A percentile compares a stretch with the other conserved stretches of the same genome.
Evolutionary conservation across 2,113 vertebrate species (phyloP).

Genomic region (Nasalis larvatus): DNA sequence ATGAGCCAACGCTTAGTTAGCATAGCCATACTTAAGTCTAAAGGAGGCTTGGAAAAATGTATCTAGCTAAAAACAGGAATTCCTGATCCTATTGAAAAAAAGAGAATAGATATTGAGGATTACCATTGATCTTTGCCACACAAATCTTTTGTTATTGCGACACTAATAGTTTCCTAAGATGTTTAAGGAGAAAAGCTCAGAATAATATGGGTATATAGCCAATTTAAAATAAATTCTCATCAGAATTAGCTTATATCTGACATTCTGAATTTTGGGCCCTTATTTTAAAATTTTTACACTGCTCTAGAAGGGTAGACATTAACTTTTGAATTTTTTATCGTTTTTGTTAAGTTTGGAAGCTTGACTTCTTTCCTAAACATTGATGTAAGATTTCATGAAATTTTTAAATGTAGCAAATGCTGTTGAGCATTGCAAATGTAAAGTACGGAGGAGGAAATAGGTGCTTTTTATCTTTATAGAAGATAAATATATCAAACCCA

Average conservation of each 20-base stretch:
- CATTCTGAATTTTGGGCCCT: background rate
- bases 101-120: background rate
- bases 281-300: background rate
- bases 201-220: background rate
- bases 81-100: background rate
- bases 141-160: background rate
- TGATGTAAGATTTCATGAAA: background rate
- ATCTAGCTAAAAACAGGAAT: background rate
- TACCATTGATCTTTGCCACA: background rate
- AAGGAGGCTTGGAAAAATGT: background rate
- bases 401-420: background rate
- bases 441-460: background rate
- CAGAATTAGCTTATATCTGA: background rate
- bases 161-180: background rate
- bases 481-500: constrained; percentile 4
- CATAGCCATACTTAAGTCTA: background rate
- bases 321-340: constrained; percentile 4
- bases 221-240: constrained; percentile 4
- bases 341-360: background rate
- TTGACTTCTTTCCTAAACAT: constrained; percentile 47
- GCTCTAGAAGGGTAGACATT: background rate
- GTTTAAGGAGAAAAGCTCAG: background rate
- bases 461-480: constrained; percentile 38
- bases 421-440: background rate
- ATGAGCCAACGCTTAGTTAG: background rate